Evolutionary conservation across 2,888 invertebrate species (phyloP).

Genomic region (Tubiluchus corallicola): DNA sequence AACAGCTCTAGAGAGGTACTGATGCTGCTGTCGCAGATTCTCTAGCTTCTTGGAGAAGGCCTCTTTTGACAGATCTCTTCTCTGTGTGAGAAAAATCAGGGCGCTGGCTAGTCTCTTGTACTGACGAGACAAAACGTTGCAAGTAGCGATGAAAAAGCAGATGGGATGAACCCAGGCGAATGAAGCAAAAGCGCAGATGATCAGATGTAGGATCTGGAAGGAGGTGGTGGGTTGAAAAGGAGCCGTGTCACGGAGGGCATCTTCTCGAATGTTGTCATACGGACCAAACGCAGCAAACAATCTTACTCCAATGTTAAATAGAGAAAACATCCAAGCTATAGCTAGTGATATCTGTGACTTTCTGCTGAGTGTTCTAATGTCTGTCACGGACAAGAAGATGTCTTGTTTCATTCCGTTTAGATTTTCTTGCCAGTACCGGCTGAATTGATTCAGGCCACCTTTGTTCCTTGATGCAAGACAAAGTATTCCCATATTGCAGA

Average conservation of each 20-base stretch:
- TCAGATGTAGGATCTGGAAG: no score
- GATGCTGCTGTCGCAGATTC: no score
- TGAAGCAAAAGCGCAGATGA: no score
- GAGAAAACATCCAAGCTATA: not conserved
- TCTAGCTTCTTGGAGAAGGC: no score
- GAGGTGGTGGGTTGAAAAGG: not conserved
- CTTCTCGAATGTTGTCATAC: not conserved
- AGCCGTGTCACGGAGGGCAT: not conserved
- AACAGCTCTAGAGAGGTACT: no score
- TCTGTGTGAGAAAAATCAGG: no score
- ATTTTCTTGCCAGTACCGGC: not conserved
- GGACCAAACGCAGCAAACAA: not conserved
- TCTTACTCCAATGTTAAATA: not conserved
- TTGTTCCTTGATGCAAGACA: not conserved
- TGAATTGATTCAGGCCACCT: not conserved
- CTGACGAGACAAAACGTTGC: no score
- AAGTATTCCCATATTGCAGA: not conserved
- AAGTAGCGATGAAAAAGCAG: no score
- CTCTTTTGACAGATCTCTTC: no score
- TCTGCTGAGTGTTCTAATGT: not conserved
- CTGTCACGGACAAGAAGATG: not conserved
- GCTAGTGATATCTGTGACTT: not conserved
- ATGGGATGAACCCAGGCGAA: no score
- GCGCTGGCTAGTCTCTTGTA: no score
- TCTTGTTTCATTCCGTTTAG: not conserved